Base-by-base conservation (phyloP, 2,797 vertebrate genomes). In the Chelidonichthys spinosus region DNA sequence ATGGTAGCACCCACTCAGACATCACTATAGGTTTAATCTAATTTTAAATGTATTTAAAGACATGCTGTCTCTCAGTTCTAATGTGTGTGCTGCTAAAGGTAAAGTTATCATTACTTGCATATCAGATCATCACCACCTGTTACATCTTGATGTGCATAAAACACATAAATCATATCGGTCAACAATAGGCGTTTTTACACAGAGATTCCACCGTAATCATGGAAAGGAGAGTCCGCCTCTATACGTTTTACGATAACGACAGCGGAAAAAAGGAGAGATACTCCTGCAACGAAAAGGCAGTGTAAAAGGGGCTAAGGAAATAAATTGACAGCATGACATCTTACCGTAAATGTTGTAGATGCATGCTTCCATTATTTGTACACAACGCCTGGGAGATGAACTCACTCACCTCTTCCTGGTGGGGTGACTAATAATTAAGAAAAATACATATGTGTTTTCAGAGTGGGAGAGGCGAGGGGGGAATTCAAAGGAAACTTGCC, bases 341-440 rank as follows among this genome's bases (percentile, higher is more conserved):
- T n/a, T 11, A n/a, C 8, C 61, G 40, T 35, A 54, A 47, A 63
- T 60, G 5, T 63, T 77, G 74, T 9, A 9, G 11, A 42, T 50
- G 17, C 7, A 14, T 58, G 32, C 52, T n/a, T 73, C 11, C 0
- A 13, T 72, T n/a, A 15, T 50, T 62, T 4, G n/a, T 56, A 35
- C 42, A 58, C 32, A 60, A n/a, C n/a, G n/a, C 50, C 18, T 25
- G 0, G 5, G 56, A 74, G 37, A 10, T 56, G 69, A 71, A 62
- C 62, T 79, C 40, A 11, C 59, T 62, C 14, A 3, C 43, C 65
- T 37, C 33, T 78, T 85, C 60, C 70, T 81, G 36, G 58, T 73
- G 6, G 17, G 17, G 25, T 62, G 74, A 84, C 40, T 65, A 49
- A 74, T 81, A 66, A 67, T 86, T 74, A 50, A 79, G 63, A 78